A percentile compares a stretch with the other conserved stretches of the same genome.
These are phyloP conservation scores for Pseudomyrmex gracilis DNA, from an alignment of 1,140 invertebrate species.

Conservation along the genomic window DNA sequence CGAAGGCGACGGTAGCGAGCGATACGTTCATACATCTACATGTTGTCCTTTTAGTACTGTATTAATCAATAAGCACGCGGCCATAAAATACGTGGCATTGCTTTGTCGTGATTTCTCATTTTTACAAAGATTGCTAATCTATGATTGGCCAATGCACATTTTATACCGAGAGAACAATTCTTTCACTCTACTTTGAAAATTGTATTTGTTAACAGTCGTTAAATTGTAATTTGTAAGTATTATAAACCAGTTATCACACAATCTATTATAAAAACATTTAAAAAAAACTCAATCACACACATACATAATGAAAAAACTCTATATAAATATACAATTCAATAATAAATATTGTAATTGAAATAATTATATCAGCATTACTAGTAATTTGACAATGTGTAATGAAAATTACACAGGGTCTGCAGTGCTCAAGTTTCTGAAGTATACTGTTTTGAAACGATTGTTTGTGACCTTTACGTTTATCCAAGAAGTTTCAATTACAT, in stretches of 20 bases:
- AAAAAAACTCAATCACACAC: not conserved
- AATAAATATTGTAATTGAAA: too few relatives aligned
- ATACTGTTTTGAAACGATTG: not conserved
- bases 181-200: not conserved
- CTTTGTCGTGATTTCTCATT: slow-evolving; percentile 9
- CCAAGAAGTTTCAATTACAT: slow-evolving; percentile 22
- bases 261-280: not conserved
- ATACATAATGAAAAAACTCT: not conserved
- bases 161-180: not conserved
- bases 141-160: not conserved
- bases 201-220: not conserved
- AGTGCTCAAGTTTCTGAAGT: not conserved
- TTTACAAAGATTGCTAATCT: not conserved
- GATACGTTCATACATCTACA: slow-evolving; percentile 33
- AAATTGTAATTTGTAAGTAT: not conserved
- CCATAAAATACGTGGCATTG: slow-evolving; percentile 62
- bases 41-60: slow-evolving; percentile 66
- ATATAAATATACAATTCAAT: too few relatives aligned
- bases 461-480: not conserved
- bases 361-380: too few relatives aligned
- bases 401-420: too few relatives aligned
- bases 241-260: not conserved
- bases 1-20: not conserved
- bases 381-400: too few relatives aligned
- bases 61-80: slow-evolving; percentile 66